phyloP scores from a whole-genome alignment of 2,113 vertebrate genomes.

The Brachypteracias leptosomus region DNA sequence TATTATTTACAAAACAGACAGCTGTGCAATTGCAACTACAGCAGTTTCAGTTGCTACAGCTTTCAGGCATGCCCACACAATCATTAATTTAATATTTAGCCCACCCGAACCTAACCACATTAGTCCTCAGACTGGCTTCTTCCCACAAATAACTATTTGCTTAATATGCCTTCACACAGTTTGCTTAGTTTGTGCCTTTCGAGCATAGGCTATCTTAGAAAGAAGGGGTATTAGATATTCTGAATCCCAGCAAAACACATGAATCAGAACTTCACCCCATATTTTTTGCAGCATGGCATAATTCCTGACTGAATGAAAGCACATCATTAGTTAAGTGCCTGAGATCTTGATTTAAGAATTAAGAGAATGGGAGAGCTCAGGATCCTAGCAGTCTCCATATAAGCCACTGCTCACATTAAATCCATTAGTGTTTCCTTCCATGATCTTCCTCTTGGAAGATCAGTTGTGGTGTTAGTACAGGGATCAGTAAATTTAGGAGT shows the following conservation, averaged over 20 bases:
- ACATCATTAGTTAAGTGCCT: not conserved
- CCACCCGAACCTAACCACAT: not conserved
- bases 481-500: not conserved
- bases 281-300: not conserved
- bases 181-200: not conserved
- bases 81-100: not conserved
- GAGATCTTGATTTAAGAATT: not conserved
- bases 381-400: not conserved
- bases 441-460: not conserved
- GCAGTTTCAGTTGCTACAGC: not conserved
- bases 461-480: not conserved
- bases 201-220: not conserved
- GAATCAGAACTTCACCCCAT: not conserved
- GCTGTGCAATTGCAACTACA: not conserved
- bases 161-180: not conserved
- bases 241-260: not conserved
- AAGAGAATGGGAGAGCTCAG: not conserved
- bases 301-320: not conserved
- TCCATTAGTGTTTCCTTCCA: not conserved
- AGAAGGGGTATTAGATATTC: not conserved
- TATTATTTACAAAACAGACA: not conserved
- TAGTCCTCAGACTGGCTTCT: not conserved
- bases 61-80: not conserved
- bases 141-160: not conserved
- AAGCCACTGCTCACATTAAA: not conserved